These are phyloP conservation scores for Tragelaphus scriptus DNA, from an alignment of 2,113 vertebrate species.

Conservation along the genomic window DNA sequence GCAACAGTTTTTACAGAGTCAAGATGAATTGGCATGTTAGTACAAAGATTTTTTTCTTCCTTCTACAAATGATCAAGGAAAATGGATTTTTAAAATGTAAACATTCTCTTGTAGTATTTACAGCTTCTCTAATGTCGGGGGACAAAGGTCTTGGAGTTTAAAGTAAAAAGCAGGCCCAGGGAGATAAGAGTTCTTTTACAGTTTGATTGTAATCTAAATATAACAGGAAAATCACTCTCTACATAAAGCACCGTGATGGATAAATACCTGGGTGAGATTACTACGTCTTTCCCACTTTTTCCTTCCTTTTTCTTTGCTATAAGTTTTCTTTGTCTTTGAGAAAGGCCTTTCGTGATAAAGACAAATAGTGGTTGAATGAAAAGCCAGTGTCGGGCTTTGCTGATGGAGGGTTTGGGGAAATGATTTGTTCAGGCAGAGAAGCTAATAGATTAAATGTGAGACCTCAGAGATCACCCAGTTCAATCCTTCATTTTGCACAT, in stretches of 20 bases:
- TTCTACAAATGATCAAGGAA: constrained; percentile 65
- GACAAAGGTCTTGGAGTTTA: constrained; percentile 62
- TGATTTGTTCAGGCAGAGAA: not conserved
- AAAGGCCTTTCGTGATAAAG: constrained; percentile 51
- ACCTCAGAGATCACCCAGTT: not conserved
- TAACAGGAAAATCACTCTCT: constrained; percentile 56
- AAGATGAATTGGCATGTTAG: constrained; percentile 51
- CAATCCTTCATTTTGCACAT: not conserved
- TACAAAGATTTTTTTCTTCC: constrained; percentile 34
- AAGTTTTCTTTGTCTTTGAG: constrained; percentile 51
- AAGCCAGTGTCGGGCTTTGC: not conserved
- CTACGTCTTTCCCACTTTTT: not conserved
- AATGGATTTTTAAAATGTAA: constrained; percentile 71
- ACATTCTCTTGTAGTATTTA: constrained; percentile 67
- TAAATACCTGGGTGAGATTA: constrained; percentile 43
- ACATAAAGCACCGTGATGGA: constrained; percentile 16
- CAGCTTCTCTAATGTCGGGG: constrained; percentile 58
- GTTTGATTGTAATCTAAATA: constrained; percentile 68
- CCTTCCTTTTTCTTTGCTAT: constrained; percentile 28
- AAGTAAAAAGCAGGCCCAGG: constrained; percentile 50
- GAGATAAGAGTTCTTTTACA: constrained; percentile 64
- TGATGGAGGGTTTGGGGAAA: constrained; percentile 27
- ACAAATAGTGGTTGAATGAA: constrained; percentile 40
- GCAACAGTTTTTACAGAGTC: constrained; percentile 28
- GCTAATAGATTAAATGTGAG: not conserved